Base-by-base conservation (phyloP, 2,888 invertebrate genomes). In the Orchesellides sinensis region DNA sequence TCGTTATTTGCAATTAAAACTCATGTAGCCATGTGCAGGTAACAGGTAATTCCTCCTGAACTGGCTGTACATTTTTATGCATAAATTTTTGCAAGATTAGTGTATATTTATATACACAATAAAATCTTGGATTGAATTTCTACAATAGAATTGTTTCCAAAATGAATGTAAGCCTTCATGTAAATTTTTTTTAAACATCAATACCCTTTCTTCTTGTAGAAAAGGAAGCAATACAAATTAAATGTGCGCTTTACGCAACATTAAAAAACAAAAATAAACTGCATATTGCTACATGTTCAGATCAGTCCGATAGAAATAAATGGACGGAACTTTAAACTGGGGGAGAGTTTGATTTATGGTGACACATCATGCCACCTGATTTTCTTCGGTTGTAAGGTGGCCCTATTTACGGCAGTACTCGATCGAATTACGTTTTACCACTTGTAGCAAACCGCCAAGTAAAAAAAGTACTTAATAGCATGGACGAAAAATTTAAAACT, bases 341-440 rank as follows among this genome's bases (percentile, higher is more conserved):
- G 68, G 86, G 85, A 85, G 86, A 86, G 85, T 84, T 87, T 87
- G 87, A 87, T 87, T 87, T 87, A 87, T 87, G 75, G 52, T 19
- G 54, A 63, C 70, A 68, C 84, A 83, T 79, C 87, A 87, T 86
- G 87, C 86, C 78, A 86, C 83, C 82, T 83, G 79, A 84, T 80
- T 86, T 83, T 85, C 80, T 56, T 63, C 77, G 84, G 75, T 84
- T 75, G 78, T 68, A 68, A 77, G 77, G 77, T 78, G 78, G 78
- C 69, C 56, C 69, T 56, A 61, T 69, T 78, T 68, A 75, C 54
- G 65, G n/a, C n/a, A 14, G 40, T 40, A 75, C 65, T 21, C 19
- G n/a, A n/a, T n/a, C n/a, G 32, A 32, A 23, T 10, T 70, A 61
- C 73, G 45, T 21, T 61, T 45, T 45, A 40, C 40, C 65, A 65